Base-by-base conservation (phyloP, 1,140 invertebrate species). In the Pararge aegeria region DNA sequence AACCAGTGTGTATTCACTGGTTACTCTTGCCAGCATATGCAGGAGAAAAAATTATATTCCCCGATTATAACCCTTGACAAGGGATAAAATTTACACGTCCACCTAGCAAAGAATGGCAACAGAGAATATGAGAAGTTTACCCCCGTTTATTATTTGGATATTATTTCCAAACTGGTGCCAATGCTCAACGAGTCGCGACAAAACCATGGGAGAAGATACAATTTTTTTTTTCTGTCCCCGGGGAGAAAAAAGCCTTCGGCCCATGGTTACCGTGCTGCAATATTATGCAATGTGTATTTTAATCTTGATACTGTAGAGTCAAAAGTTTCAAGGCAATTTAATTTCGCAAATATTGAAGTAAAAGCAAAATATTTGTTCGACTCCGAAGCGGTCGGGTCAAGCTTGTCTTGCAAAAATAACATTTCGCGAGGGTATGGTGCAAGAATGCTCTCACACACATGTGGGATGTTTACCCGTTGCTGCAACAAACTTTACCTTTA, bases 401-500 rank as follows among this genome's bases (percentile, higher is more conserved):
- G 38, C 13, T 42, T 42, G 38, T 15, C 18, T 42, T 42, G 38
- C 38, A 42, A 42, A 42, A 42, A 13, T 37, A 37, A 42, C 38
- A 19, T 42, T 42, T 42, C 38, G 7, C 18, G 38, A 19, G 18
- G 13, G 38, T 15, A 16, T 18, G 38, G 15, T 16, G 18, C 13
- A 42, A 42, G n/a, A n/a, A n/a, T 2, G 30, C 30, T 34, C 30
- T 34, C 30, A 12, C 30, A n/a, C 12, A 34, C 30, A 34, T 34
- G 30, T 34, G 30, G n/a, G 30, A 34, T 34, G 10, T 34, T 34
- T 34, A 12, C 15, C 7, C 38, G 38, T 16, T 42, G 13, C 18
- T 42, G 34, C 13, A 9, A 42, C 38, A 42, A 42, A 42, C 38
- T 42, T 6, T 34, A n/a, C 30, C 30, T 12, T 34, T 34, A 34